Conservation (phyloP, 2,888 invertebrate genomes). For the Mesorhabditis spiculigera region DNA sequence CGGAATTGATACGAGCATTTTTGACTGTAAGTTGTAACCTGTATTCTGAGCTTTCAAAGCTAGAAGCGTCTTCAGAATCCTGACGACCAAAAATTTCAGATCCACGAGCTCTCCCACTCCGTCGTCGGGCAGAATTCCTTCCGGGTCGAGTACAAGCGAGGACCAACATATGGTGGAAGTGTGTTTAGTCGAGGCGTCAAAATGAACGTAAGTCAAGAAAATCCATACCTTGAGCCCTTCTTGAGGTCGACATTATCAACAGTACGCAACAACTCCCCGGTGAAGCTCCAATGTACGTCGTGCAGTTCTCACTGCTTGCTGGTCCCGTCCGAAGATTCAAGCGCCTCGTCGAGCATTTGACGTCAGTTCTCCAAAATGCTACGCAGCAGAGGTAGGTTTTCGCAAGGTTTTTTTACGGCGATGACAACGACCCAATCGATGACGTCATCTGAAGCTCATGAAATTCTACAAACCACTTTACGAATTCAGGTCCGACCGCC, state of each 20-base stretch:
- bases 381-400: slow-evolving; percentile 30
- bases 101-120: slow-evolving; percentile 91
- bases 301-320: slow-evolving; percentile 54
- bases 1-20: slow-evolving; percentile 95
- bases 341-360: slow-evolving; percentile 56
- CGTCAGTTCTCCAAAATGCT: slow-evolving; percentile 49
- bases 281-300: slow-evolving; percentile 53
- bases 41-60: neutral
- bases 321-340: slow-evolving; percentile 53
- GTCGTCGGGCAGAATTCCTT: slow-evolving; percentile 98
- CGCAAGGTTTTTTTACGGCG: no score
- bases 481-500: slow-evolving; percentile 8
- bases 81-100: slow-evolving; percentile 65
- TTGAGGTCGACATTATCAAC: slow-evolving; percentile 44
- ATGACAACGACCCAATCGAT: no score
- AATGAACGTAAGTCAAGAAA: slow-evolving; percentile 43
- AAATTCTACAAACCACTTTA: no score
- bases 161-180: slow-evolving; percentile 71
- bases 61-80: neutral
- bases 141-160: slow-evolving; percentile 89
- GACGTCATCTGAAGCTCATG: no score
- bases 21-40: slow-evolving; percentile 75
- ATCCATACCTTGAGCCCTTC: neutral
- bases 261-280: slow-evolving; percentile 37
- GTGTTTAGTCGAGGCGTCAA: slow-evolving; percentile 58